Percentiles rank a stretch among this genome's conserved stretches.
These are phyloP conservation scores for Catamblyrhynchus diadema DNA, from an alignment of 2,797 vertebrate species.

Conservation along the genomic window DNA sequence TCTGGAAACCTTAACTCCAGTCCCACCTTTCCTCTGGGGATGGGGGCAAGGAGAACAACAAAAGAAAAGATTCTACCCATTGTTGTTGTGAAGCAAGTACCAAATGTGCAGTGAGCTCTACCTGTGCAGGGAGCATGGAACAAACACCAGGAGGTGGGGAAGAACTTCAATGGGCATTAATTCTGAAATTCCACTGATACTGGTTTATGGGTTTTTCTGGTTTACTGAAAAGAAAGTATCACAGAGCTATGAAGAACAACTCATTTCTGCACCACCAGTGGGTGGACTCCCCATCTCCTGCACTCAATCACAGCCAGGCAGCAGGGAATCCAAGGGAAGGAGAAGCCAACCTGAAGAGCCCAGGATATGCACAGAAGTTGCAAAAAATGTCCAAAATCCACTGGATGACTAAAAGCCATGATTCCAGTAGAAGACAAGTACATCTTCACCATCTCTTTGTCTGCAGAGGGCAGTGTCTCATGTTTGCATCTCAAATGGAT, in stretches of 20 bases:
- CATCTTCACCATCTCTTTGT: background rate
- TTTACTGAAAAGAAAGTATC: background rate
- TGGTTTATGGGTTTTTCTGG: background rate
- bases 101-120: background rate
- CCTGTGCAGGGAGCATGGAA: background rate
- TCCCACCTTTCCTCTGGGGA: background rate
- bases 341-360: background rate
- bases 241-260: background rate
- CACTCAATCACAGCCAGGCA: background rate
- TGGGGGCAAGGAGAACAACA: background rate
- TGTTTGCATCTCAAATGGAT: background rate
- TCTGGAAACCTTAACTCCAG: background rate
- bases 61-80: too few species aligned
- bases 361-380: background rate
- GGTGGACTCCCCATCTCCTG: rapidly evolving
- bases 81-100: background rate
- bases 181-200: background rate
- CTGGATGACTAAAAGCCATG: background rate
- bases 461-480: slow-evolving; percentile 53
- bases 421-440: background rate
- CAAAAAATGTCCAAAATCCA: background rate
- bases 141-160: background rate
- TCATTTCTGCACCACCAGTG: background rate
- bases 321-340: background rate
- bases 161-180: background rate